These are phyloP conservation scores for Tachystola acroxantha DNA, from an alignment of 2,888 invertebrate genomes.

Conservation along the genomic window DNA sequence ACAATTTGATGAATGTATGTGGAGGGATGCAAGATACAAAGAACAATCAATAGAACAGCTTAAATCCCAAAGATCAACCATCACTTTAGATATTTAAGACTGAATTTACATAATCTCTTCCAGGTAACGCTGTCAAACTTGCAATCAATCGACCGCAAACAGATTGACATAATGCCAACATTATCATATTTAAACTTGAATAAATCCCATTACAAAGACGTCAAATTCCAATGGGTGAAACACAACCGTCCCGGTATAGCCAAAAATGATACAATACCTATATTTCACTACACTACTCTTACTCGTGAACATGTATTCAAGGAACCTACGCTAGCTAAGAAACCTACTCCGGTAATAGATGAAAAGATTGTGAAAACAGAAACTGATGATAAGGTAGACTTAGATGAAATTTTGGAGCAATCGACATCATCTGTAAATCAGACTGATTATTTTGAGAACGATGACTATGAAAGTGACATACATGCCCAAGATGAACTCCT, in stretches of 20 bases:
- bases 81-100: too few relatives aligned
- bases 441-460: constrained; percentile 19
- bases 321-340: too few relatives aligned
- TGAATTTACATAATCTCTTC: too few relatives aligned
- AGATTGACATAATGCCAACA: constrained; percentile 35
- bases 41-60: too few relatives aligned
- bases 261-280: constrained; percentile 26
- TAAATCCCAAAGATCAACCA: too few relatives aligned
- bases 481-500: constrained; percentile 10
- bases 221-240: constrained; percentile 47
- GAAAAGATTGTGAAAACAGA: constrained; percentile 10
- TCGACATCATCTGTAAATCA: constrained; percentile 5
- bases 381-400: constrained; percentile 15
- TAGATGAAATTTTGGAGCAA: constrained; percentile 3
- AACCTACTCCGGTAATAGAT: too few relatives aligned
- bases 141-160: constrained; percentile 31
- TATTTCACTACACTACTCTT: constrained; percentile 41
- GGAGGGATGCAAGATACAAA: too few relatives aligned
- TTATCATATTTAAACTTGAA: constrained; percentile 39
- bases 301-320: constrained; percentile 33
- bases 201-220: constrained; percentile 39
- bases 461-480: constrained; percentile 21
- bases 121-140: constrained; percentile 49
- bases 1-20: too few relatives aligned
- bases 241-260: constrained; percentile 28